phyloP scores from a whole-genome alignment of 1,140 invertebrate genomes.

The Paraescarpia echinospica region DNA sequence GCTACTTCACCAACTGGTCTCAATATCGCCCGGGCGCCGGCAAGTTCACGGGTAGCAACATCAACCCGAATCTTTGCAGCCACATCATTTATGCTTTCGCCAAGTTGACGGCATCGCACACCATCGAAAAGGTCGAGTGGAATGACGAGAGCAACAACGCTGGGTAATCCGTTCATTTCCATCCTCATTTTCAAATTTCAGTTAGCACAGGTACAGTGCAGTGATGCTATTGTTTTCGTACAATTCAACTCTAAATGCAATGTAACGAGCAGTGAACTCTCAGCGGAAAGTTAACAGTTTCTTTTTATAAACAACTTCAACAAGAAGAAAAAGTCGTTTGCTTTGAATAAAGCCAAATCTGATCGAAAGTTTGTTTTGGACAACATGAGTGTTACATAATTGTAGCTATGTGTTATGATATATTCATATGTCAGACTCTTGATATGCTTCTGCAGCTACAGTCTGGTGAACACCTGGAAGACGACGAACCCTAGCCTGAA shows the following conservation, averaged over 20 bases:
- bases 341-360: too few species aligned
- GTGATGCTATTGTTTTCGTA: not conserved
- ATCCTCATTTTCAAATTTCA: not conserved
- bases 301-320: too few species aligned
- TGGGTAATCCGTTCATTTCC: not conserved
- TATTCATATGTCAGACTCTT: not conserved
- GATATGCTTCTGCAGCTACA: not conserved
- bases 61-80: slow-evolving; percentile 75
- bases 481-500: not conserved
- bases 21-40: slow-evolving; percentile 45
- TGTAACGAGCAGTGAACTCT: not conserved
- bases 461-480: not conserved
- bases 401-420: too few species aligned
- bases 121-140: slow-evolving; percentile 46
- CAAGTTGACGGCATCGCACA: slow-evolving; percentile 62
- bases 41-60: slow-evolving; percentile 65
- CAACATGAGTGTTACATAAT: too few species aligned
- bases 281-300: too few species aligned
- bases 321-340: too few species aligned
- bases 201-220: too few species aligned
- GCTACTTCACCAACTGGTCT: slow-evolving; percentile 56
- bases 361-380: too few species aligned
- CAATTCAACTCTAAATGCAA: not conserved
- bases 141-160: slow-evolving; percentile 41
- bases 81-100: slow-evolving; percentile 81